phyloP scores from a whole-genome alignment of 53 echinoderm and acorn worm genomes.

The Arbacia lixula region DNA sequence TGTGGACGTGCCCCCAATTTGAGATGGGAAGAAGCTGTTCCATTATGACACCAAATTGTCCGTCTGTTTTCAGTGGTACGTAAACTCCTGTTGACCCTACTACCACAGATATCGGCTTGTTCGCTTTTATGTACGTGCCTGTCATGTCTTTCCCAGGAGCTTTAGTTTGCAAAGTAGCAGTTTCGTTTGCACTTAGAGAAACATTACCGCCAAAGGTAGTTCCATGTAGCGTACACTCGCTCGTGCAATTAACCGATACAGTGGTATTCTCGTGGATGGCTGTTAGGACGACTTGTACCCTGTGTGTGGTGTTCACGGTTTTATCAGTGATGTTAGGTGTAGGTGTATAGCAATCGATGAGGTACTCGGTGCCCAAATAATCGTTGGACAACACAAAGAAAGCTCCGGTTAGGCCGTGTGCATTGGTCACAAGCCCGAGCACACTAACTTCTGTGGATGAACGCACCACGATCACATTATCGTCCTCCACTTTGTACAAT shows the following conservation, averaged over 20 bases:
- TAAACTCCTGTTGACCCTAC: neutral
- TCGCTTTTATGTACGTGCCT: slow-evolving; percentile 10
- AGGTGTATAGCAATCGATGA: slow-evolving; percentile 20
- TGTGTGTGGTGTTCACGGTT: no score
- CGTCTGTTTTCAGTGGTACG: neutral
- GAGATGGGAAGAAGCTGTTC: slow-evolving; percentile 4
- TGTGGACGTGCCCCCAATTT: neutral
- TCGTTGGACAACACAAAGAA: slow-evolving; percentile 5
- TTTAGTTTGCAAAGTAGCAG: neutral
- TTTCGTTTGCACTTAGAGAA: neutral
- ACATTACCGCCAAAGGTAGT: no score
- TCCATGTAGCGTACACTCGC: neutral
- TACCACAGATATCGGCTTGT: slow-evolving; percentile 4
- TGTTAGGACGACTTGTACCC: slow-evolving; percentile 6
- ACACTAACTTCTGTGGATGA: slow-evolving; percentile 10
- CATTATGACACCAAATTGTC: slow-evolving; percentile 8
- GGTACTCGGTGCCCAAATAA: neutral
- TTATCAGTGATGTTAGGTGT: no score
- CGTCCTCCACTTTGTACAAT: no score
- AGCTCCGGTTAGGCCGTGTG: neutral
- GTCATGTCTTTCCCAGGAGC: neutral
- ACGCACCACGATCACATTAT: no score
- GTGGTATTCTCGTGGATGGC: neutral
- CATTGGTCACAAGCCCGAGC: neutral
- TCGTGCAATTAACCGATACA: neutral